Conservation (phyloP, 1,140 invertebrate genomes). For the Leptopilina boulardi region DNA sequence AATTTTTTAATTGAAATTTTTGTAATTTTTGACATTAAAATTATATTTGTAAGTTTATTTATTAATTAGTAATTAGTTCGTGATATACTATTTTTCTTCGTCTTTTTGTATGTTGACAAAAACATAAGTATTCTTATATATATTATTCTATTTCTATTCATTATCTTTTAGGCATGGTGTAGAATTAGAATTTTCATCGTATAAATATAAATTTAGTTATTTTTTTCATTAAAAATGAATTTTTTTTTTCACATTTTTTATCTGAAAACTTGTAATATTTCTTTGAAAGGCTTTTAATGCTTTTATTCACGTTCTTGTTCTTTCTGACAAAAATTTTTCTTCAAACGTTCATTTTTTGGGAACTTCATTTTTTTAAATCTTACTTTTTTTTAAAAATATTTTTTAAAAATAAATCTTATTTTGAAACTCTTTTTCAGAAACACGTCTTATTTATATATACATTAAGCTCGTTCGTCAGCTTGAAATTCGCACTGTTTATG, state of each 20-base stretch:
- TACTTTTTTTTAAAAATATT: not conserved
- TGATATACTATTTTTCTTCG: not conserved
- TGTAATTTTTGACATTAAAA: too few relatives aligned
- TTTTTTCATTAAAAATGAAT: not conserved
- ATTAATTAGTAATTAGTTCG: not conserved
- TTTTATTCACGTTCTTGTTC: too few relatives aligned
- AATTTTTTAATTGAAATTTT: too few relatives aligned
- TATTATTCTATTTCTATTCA: not conserved
- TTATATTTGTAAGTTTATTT: not conserved
- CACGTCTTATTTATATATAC: not conserved
- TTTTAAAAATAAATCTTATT: not conserved
- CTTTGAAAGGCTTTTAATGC: too few relatives aligned
- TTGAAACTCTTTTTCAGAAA: not conserved
- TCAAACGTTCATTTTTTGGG: too few relatives aligned
- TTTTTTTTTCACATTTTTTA: not conserved
- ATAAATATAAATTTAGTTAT: too few relatives aligned
- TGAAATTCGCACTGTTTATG: slow-evolving; percentile 9
- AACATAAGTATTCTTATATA: not conserved
- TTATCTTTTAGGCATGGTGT: slow-evolving; percentile 9
- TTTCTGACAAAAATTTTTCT: too few relatives aligned
- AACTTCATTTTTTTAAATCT: too few relatives aligned
- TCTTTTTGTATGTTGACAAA: not conserved
- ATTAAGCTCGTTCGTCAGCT: slow-evolving; percentile 3
- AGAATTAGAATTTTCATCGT: not conserved
- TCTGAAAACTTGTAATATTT: too few relatives aligned